Percentiles rank a stretch among this genome's conserved stretches.
phyloP scores from a whole-genome alignment of 2,113 vertebrate species.

The Anseranas semipalmata region DNA sequence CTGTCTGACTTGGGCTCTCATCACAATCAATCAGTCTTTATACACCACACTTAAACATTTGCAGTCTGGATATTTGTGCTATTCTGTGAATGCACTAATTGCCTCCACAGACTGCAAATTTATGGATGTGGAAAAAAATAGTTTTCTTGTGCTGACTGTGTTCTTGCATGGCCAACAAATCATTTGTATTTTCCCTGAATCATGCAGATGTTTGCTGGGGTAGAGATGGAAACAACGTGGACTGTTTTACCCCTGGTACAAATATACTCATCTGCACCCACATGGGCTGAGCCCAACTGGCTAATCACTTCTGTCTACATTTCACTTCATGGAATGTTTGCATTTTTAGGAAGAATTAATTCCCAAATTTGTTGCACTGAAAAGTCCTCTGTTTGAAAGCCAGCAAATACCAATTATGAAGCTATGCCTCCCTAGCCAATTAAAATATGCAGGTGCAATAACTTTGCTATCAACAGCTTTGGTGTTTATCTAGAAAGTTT shows the following conservation, averaged over 20 bases:
- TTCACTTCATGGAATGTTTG: background rate
- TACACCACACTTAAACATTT: background rate
- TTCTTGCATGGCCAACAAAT: background rate
- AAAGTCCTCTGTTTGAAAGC: conserved; percentile 13
- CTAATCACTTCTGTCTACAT: background rate
- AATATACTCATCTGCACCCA: background rate
- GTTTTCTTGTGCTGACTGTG: background rate
- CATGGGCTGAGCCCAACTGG: background rate
- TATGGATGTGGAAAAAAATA: background rate
- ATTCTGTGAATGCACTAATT: background rate
- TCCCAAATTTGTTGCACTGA: background rate
- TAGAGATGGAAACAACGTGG: background rate
- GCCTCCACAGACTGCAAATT: background rate
- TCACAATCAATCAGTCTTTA: fast-evolving
- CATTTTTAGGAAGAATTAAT: background rate
- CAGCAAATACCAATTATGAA: conserved; percentile 4
- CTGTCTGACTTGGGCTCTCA: background rate
- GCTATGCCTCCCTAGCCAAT: background rate
- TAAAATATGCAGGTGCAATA: conserved; percentile 37
- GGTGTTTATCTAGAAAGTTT: conserved; percentile 30
- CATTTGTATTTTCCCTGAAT: background rate
- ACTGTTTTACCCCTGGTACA: background rate
- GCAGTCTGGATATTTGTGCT: background rate
- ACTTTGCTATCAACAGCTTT: background rate
- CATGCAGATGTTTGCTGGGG: background rate